phyloP scores from a whole-genome alignment of 2,888 invertebrate species.

The Macrosiphum euphorbiae region DNA sequence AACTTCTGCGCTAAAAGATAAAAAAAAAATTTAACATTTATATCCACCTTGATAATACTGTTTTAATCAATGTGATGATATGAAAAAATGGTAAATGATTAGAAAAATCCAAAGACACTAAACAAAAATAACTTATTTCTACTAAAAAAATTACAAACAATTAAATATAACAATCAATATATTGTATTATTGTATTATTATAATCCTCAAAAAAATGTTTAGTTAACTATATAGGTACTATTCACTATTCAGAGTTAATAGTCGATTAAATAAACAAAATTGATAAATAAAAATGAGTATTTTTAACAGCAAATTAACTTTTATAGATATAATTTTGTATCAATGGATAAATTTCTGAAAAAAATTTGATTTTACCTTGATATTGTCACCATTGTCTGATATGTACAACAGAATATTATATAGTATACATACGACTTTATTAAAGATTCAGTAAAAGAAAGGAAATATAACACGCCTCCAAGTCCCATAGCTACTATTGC shows the following conservation, averaged over 20 bases:
- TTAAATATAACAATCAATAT: neutral
- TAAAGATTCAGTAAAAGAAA: constrained; percentile 75
- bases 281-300: too few relatives aligned
- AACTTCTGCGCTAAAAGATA: constrained; percentile 57
- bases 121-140: too few relatives aligned
- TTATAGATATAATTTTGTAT: neutral
- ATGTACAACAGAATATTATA: constrained; percentile 81
- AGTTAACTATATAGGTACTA: too few relatives aligned
- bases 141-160: too few relatives aligned
- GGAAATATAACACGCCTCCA: constrained; percentile 72
- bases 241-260: too few relatives aligned
- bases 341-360: neutral
- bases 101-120: too few relatives aligned
- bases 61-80: too few relatives aligned
- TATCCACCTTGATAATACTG: neutral
- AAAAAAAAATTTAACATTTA: neutral
- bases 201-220: too few relatives aligned
- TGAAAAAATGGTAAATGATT: too few relatives aligned
- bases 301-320: neutral
- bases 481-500: constrained; percentile 63
- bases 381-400: constrained; percentile 84
- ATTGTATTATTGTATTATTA: neutral
- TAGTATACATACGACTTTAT: constrained; percentile 83
- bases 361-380: constrained; percentile 70
- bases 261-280: too few relatives aligned